Conservation (phyloP, 2,888 invertebrate genomes). For the Mechanitis mazaeus region DNA sequence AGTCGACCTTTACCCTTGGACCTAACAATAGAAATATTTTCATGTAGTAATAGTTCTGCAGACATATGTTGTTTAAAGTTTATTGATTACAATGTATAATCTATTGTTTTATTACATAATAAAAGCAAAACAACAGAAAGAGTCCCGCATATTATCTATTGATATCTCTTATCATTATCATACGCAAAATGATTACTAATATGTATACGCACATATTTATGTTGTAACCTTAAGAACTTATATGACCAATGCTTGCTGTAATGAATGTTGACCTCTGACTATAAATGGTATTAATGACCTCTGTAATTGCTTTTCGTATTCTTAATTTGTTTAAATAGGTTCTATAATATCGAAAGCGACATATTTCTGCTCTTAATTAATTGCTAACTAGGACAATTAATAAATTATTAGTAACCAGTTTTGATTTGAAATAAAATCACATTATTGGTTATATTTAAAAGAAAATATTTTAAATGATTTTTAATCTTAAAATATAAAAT, state of each 20-base stretch:
- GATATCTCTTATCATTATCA: background rate
- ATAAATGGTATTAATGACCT: slow-evolving; percentile 20
- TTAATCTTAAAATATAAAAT: no score
- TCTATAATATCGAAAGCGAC: slow-evolving; percentile 13
- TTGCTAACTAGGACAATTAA: slow-evolving; percentile 15
- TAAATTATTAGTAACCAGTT: background rate
- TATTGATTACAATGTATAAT: no score
- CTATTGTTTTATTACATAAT: background rate
- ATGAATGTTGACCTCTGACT: slow-evolving; percentile 15
- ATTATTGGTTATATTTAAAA: background rate
- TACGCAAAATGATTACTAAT: slow-evolving; percentile 9
- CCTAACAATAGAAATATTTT: background rate
- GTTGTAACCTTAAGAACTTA: slow-evolving; percentile 13
- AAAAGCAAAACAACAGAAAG: background rate
- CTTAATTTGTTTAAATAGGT: slow-evolving; percentile 21
- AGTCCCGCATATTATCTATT: background rate
- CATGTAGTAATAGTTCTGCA: background rate
- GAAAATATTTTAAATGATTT: no score
- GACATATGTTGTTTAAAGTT: no score
- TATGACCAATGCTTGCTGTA: slow-evolving; percentile 5
- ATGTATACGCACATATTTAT: slow-evolving; percentile 4
- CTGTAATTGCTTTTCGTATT: slow-evolving; percentile 18
- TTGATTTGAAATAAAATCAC: slow-evolving; percentile 4
- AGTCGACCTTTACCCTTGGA: background rate
- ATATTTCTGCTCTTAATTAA: slow-evolving; percentile 5